phyloP scores from a whole-genome alignment of 1,140 invertebrate genomes.

The Drosophila triauraria region DNA sequence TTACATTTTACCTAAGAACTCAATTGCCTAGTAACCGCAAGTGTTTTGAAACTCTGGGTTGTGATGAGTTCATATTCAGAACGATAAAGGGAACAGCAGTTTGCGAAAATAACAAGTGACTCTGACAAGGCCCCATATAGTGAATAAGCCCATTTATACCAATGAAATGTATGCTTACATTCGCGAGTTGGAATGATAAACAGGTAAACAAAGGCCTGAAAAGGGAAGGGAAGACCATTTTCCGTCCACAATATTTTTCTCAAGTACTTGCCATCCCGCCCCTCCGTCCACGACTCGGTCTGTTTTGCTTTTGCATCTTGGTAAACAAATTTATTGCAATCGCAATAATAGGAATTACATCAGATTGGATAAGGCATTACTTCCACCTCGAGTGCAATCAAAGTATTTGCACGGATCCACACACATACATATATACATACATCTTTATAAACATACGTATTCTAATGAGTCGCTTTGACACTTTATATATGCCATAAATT shows the following conservation, averaged over 20 bases:
- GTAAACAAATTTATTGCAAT: conserved; percentile 65
- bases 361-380: conserved; percentile 40
- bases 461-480: conserved; percentile 11
- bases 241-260: conserved; percentile 31
- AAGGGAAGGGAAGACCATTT: conserved; percentile 11
- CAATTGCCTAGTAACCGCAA: neutral
- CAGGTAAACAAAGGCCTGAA: neutral
- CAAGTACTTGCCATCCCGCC: conserved; percentile 20
- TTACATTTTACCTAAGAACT: neutral
- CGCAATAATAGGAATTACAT: conserved; percentile 66
- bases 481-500: conserved; percentile 43
- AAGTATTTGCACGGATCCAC: conserved; percentile 5
- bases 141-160: neutral
- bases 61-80: neutral
- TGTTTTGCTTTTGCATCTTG: conserved; percentile 22
- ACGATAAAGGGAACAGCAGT: neutral
- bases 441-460: neutral
- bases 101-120: neutral
- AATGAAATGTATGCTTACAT: neutral
- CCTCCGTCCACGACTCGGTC: neutral
- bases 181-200: neutral
- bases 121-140: no score
- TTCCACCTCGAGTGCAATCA: conserved; percentile 1
- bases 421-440: neutral
- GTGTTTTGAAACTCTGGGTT: neutral